Conservation (phyloP, 2,888 invertebrate genomes). For the Caenorhabditis sp. region DNA sequence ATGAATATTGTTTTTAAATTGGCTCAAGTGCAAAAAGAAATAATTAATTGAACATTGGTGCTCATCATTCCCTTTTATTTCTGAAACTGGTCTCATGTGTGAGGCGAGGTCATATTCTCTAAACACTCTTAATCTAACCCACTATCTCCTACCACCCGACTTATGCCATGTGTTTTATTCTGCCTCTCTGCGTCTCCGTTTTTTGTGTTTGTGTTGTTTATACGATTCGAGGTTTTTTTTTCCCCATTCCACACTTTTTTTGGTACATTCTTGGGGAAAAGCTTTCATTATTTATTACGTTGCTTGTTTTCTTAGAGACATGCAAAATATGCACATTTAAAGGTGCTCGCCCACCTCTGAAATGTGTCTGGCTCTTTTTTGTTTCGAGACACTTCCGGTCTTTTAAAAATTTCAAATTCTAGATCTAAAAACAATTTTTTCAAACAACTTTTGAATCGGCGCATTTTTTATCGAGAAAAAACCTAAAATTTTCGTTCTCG, state of each 20-base stretch:
- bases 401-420: too few relatives aligned
- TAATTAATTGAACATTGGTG: not conserved
- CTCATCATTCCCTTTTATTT: not conserved
- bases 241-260: not conserved
- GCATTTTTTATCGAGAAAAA: too few relatives aligned
- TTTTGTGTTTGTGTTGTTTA: not conserved
- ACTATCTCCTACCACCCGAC: not conserved
- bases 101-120: not conserved
- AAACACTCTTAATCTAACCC: not conserved
- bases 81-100: not conserved
- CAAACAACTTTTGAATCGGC: too few relatives aligned
- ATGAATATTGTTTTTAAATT: not conserved
- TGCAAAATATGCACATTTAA: too few relatives aligned
- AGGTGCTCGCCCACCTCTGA: too few relatives aligned
- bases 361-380: too few relatives aligned
- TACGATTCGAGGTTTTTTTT: not conserved
- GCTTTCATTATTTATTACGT: not conserved
- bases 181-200: not conserved
- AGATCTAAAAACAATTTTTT: too few relatives aligned
- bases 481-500: too few relatives aligned
- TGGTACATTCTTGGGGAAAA: not conserved
- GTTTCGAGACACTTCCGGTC: too few relatives aligned
- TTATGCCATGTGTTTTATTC: not conserved
- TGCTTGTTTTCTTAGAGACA: too few relatives aligned
- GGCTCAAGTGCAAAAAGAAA: not conserved